Base-by-base conservation (phyloP, 2,113 vertebrate species). In the Pangasianodon hypophthalmus region DNA sequence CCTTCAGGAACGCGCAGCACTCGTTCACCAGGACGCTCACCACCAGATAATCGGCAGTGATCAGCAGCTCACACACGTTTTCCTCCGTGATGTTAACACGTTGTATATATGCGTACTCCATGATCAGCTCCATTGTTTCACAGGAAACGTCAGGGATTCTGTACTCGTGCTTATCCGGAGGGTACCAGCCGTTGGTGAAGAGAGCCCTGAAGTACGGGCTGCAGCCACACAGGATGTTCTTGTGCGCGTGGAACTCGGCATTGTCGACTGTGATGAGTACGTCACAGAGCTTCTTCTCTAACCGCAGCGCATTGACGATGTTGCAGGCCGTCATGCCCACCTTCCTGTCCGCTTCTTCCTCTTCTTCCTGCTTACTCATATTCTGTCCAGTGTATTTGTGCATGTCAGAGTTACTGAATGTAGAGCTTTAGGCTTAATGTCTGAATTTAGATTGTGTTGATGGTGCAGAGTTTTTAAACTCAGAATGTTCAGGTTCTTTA, bases 171-270 rank as follows among this genome's bases (percentile, higher is more conserved):
- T 95, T 95, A 77, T 96, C 94, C 0, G 91, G 73, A 21, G 90
- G 94, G 93, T 94, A 94, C 95, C 96, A 96, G 83, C 91, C 92
- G 56, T 94, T 96, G 86, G 95, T 95, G 93, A 97, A 97, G 88
- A 97, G 92, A 88, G 93, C 97, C 96, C 96, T 95, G 93, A 97
- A 97, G 62, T 97, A 97, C 84, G 92, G 92, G 77, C 97, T 97
- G 93, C 97, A 97, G 92, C 95, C 95, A 88, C 96, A 97, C 32
- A 97, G 95, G 92, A 97, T 96, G 94, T 95, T 96, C 95, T 97
- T 97, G 92, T 97, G 97, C 85, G 95, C 96, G 4, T 93, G 95
- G 92, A 97, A 97, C 89, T 96, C 94, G 2, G 94, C 91, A 7
- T 94, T 96, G 0, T 96, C 94, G 88, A 95, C 96, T 8, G 95